Evolutionary conservation across 2,113 vertebrate species (phyloP).

Genomic region (Cheirogaleus medius): DNA sequence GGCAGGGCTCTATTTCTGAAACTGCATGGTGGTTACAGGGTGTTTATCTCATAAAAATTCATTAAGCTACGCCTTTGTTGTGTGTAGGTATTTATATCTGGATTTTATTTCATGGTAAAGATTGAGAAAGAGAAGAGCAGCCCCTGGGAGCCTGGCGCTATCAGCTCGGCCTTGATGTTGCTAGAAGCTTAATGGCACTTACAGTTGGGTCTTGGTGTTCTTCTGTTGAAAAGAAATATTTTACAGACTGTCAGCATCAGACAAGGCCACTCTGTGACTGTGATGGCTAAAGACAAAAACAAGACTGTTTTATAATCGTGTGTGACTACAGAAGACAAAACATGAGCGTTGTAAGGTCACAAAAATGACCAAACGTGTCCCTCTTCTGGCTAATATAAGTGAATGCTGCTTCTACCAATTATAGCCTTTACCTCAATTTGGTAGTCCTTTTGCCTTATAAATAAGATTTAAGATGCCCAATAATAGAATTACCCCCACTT

Average conservation of each 20-base stretch:
- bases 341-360: not conserved
- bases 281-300: not conserved
- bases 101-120: not conserved
- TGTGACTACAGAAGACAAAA: not conserved
- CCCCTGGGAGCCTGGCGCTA: not conserved
- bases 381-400: not conserved
- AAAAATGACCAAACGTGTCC: not conserved
- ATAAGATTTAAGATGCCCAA: not conserved
- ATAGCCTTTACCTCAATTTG: not conserved
- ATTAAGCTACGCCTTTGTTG: not conserved
- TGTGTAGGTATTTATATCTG: not conserved
- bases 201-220: not conserved
- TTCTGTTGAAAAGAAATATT: not conserved
- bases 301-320: not conserved
- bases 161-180: not conserved
- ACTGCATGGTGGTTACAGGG: not conserved
- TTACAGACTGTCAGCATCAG: not conserved
- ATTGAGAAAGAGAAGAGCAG: not conserved
- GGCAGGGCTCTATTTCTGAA: not conserved
- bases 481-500: not conserved
- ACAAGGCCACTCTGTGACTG: not conserved
- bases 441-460: not conserved
- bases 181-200: not conserved
- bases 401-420: not conserved
- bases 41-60: not conserved